Conservation (phyloP, 1,140 invertebrate species). For the Philotrypesis tridentata region DNA sequence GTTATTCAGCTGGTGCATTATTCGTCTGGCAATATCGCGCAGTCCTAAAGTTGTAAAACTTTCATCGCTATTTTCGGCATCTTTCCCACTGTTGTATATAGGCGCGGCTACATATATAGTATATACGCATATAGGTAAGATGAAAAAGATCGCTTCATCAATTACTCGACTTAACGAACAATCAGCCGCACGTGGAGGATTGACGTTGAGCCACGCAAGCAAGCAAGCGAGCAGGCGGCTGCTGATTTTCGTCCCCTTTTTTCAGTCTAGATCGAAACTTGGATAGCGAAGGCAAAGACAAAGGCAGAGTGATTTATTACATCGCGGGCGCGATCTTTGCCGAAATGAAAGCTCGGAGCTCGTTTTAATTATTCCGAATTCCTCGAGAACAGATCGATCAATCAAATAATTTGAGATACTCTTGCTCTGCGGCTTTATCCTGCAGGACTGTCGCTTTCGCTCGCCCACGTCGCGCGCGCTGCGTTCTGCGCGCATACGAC, state of each 20-base stretch:
- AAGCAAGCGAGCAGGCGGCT: not conserved
- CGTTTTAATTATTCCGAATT: not conserved
- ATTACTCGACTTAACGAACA: not conserved
- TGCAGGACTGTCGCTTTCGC: not conserved
- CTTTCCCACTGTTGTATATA: not conserved
- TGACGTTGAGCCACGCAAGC: not conserved
- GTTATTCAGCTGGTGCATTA: slow-evolving; percentile 2
- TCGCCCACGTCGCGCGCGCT: slow-evolving; percentile 22
- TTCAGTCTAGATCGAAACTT: not conserved
- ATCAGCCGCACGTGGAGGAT: not conserved
- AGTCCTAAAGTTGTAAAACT: not conserved
- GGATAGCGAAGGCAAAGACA: not conserved
- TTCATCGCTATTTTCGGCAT: not conserved
- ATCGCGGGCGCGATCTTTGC: not conserved
- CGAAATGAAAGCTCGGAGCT: too few relatives aligned
- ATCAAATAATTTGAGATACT: slow-evolving; percentile 5
- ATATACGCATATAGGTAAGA: too few relatives aligned
- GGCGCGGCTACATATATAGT: too few relatives aligned
- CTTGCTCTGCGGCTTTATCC: not conserved
- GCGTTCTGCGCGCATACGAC: not conserved
- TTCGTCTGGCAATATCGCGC: not conserved
- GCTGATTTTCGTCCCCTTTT: not conserved
- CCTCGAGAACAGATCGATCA: slow-evolving; percentile 10
- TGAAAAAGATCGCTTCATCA: not conserved
- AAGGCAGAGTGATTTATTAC: slow-evolving; percentile 10